These are phyloP conservation scores for Ptychoptera albimana DNA, from an alignment of 2,888 invertebrate species.

Conservation along the genomic window DNA sequence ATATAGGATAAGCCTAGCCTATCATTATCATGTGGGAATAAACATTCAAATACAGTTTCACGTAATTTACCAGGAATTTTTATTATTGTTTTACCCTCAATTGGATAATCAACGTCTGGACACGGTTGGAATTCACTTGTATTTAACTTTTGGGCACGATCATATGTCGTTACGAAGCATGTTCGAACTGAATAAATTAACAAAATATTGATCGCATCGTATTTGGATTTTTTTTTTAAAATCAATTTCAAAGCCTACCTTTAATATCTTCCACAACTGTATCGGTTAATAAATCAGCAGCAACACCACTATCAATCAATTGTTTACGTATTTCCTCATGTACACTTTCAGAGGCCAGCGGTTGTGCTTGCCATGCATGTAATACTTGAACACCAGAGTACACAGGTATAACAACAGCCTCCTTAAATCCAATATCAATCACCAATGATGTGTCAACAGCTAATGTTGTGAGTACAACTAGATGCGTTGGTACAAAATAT, in stretches of 20 bases:
- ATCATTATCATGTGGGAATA: constrained; percentile 76
- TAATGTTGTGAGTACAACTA: constrained; percentile 68
- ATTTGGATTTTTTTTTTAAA: not conserved
- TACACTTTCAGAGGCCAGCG: constrained; percentile 57
- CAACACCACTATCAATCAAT: constrained; percentile 33
- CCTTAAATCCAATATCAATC: constrained; percentile 73
- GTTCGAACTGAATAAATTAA: constrained; percentile 44
- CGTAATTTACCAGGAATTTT: constrained; percentile 51
- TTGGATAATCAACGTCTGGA: constrained; percentile 48
- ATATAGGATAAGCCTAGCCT: constrained; percentile 68
- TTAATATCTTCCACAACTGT: constrained; percentile 58
- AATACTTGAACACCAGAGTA: constrained; percentile 77
- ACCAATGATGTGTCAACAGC: constrained; percentile 72
- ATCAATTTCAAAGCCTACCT: constrained; percentile 24
- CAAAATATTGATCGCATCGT: not conserved
- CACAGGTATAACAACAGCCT: constrained; percentile 68
- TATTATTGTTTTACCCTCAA: constrained; percentile 45
- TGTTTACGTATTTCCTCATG: constrained; percentile 41
- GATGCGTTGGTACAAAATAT: constrained; percentile 69
- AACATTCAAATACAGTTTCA: constrained; percentile 67
- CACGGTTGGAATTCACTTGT: constrained; percentile 34
- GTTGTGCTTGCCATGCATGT: constrained; percentile 66
- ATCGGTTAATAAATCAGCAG: constrained; percentile 31
- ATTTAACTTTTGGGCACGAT: constrained; percentile 41
- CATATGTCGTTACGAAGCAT: constrained; percentile 70